phyloP scores from a whole-genome alignment of 1,140 invertebrate genomes.

The Oreohelix idahoensis region DNA sequence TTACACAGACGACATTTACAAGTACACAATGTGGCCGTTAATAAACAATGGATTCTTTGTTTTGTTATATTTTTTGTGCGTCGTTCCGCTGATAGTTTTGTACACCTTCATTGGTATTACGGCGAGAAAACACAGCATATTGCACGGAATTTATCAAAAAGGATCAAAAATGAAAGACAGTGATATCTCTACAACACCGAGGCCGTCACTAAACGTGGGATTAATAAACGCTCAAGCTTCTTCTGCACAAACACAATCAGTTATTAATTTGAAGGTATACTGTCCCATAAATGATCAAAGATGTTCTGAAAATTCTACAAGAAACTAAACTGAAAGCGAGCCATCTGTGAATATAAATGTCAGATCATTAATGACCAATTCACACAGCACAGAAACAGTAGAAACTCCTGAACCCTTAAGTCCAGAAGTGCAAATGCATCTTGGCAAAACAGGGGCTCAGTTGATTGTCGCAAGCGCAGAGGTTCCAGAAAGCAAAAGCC shows the following conservation, averaged over 20 bases:
- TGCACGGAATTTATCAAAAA: no score
- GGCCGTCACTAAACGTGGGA: background rate
- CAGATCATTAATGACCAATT: no score
- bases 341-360: no score
- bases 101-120: background rate
- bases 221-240: background rate
- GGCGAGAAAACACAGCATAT: background rate
- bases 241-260: background rate
- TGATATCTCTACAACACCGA: no score
- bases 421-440: no score
- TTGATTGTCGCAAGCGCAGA: no score
- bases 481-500: no score
- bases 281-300: background rate
- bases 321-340: background rate
- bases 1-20: slow-evolving; percentile 3
- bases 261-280: background rate
- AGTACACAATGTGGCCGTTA: background rate
- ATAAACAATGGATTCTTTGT: slow-evolving; percentile 18
- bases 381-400: no score
- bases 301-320: background rate
- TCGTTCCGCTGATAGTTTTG: background rate
- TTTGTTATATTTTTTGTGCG: background rate
- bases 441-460: no score
- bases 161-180: no score
- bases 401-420: no score